Conservation (phyloP, 2,113 vertebrate genomes). For the Pampusana beccarii region DNA sequence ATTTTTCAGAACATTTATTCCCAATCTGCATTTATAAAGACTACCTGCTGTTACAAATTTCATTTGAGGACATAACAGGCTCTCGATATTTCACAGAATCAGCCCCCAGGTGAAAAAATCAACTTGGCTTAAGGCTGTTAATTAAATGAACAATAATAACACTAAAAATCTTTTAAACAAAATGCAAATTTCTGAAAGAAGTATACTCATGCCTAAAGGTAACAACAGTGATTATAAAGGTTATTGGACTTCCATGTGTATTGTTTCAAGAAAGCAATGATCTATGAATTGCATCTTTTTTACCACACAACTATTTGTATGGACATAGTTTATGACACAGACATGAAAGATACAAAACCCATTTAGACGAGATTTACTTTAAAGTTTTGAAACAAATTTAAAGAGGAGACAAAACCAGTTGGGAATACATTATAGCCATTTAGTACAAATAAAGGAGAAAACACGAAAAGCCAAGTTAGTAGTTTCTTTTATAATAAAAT, state of each 20-base stretch:
- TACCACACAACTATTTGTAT: not conserved
- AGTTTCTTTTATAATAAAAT: not conserved
- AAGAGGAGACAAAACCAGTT: not conserved
- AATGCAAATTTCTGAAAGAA: not conserved
- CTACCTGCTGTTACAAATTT: not conserved
- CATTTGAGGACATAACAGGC: not conserved
- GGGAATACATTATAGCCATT: not conserved
- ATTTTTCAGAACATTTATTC: not conserved
- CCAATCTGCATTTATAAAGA: not conserved
- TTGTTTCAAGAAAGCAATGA: not conserved
- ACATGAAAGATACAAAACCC: not conserved
- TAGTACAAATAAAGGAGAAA: not conserved
- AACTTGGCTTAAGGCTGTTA: not conserved
- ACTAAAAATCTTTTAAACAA: not conserved
- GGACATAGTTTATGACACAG: not conserved
- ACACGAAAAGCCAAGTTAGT: not conserved
- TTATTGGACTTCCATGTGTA: not conserved
- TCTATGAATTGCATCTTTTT: not conserved
- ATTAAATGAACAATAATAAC: not conserved
- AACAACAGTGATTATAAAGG: not conserved
- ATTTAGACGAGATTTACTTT: not conserved
- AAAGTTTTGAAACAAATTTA: not conserved
- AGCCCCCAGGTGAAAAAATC: not conserved
- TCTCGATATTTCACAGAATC: not conserved
- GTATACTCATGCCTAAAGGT: not conserved